Evolutionary conservation across 2,888 invertebrate genomes (phyloP).

Genomic region (Achlya flavicornis): DNA sequence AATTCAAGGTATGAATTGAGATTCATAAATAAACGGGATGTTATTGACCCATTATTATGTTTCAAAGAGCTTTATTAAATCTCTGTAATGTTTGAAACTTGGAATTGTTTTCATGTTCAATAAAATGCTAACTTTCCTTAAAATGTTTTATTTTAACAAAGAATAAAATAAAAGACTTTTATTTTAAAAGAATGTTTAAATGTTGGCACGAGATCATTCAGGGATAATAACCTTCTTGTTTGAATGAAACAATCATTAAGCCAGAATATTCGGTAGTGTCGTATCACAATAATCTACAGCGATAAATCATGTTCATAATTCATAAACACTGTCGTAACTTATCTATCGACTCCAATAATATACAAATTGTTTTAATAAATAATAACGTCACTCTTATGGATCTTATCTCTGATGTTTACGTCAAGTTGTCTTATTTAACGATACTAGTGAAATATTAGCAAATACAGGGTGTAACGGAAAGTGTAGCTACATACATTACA

Average conservation of each 20-base stretch:
- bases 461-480: too few species aligned
- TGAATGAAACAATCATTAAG: too few species aligned
- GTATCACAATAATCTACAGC: neutral
- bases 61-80: too few species aligned
- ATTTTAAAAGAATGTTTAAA: too few species aligned
- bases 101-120: neutral
- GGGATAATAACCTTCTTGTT: too few species aligned
- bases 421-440: neutral
- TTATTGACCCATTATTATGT: neutral
- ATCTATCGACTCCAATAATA: neutral
- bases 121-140: neutral
- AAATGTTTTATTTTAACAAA: neutral
- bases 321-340: neutral
- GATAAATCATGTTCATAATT: neutral
- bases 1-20: too few species aligned
- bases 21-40: neutral
- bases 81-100: too few species aligned
- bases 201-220: too few species aligned
- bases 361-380: constrained; percentile 4
- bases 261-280: neutral
- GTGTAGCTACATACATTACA: too few species aligned
- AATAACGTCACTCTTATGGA: neutral
- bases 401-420: neutral
- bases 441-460: neutral
- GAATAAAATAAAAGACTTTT: neutral